Conservation (phyloP, 1,140 invertebrate genomes). For the Hylyphantes graminicola region DNA sequence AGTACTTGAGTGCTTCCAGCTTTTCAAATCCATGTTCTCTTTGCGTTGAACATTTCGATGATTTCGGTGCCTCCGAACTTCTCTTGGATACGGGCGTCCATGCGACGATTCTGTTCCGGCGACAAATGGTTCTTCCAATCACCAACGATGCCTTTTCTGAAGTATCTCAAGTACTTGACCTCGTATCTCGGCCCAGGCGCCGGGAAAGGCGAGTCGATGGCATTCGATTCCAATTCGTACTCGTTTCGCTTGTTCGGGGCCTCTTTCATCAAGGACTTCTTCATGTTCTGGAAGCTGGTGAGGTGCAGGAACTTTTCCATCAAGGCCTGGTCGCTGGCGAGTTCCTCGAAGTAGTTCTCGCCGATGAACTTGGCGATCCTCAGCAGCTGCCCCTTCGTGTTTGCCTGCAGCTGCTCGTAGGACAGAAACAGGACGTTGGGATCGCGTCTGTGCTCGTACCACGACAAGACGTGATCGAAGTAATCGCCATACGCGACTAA, state of each 20-base stretch:
- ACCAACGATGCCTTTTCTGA: conserved; percentile 67
- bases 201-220: conserved; percentile 19
- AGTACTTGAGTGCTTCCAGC: too few species aligned
- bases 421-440: conserved; percentile 59
- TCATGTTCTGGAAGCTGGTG: conserved; percentile 54
- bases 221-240: conserved; percentile 50
- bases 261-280: conserved; percentile 51
- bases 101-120: conserved; percentile 66
- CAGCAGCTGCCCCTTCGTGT: conserved; percentile 25
- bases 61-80: conserved; percentile 62
- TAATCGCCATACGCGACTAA: conserved; percentile 57
- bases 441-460: conserved; percentile 54
- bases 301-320: background rate
- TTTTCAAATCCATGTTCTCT: conserved; percentile 37
- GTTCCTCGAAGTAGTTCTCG: conserved; percentile 21
- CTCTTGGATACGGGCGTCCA: conserved; percentile 66
- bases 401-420: conserved; percentile 55
- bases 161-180: conserved; percentile 61
- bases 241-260: conserved; percentile 22
- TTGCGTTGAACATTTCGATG: conserved; percentile 53
- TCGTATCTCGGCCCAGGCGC: conserved; percentile 36
- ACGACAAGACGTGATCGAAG: conserved; percentile 60
- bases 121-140: conserved; percentile 70
- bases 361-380: conserved; percentile 48
- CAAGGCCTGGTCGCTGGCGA: conserved; percentile 12